Evolutionary conservation across 2,113 vertebrate genomes (phyloP), one percentile per base, ranked within the genome.

Genomic region (Coreoperca whiteheadi): DNA sequence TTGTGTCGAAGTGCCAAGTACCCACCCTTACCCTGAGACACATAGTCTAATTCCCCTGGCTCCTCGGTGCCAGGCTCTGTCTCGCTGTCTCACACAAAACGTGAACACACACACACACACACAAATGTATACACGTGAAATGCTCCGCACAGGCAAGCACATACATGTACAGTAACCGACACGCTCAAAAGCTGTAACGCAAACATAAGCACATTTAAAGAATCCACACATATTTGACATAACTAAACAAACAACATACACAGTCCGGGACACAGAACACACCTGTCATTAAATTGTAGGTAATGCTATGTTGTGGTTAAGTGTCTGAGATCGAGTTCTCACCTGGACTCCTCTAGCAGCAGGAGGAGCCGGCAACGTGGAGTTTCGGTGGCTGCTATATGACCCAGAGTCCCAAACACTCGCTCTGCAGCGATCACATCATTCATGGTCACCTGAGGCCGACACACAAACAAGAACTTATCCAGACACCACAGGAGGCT

Each of bases 321-420:
- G 65, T 56, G 34, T 68, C 20, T 28, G 34, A 25, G 25, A 54
- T 53, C 4, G 18, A 46, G n/a, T 34, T 66, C 80, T 95, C 93
- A 99, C 98, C 97, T 98, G 83, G 96, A 96, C 90, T 99, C 98
- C 73, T 97, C 98, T 51, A 99, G 89, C 48, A 98, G 94, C 0
- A 98, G 95, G 65, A 98, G 93, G 66, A 97, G 83, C 1, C 96
- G 96, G 69, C 96, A 97, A 43, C 95, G 97, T 0, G 98, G 97
- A 8, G 98, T 95, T 88, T 99, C 97, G 0, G 97, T 98, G 74
- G 97, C 96, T n/a, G 98, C 96, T 41, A 99, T 94, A 0, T 96
- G 97, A 11, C 97, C 97, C 84, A 99, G 88, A 51, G 97, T 94
- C 25, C 98, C 98, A 80, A 99, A 99, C 32, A 98, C 94, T 34